Base-by-base conservation (phyloP, 2,888 invertebrate species). In the Bembecia ichneumoniformis region DNA sequence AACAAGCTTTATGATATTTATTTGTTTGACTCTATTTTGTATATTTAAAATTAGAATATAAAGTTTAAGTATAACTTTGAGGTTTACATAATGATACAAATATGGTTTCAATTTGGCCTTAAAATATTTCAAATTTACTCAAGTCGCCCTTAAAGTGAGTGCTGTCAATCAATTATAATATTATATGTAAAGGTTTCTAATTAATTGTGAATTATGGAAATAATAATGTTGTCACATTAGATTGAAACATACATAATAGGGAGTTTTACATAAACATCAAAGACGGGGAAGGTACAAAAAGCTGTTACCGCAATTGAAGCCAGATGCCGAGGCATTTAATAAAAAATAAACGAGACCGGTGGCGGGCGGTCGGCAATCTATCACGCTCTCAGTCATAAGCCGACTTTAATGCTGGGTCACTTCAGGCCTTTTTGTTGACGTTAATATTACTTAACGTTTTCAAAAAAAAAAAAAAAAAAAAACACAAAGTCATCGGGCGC, bases 371-470 rank as follows among this genome's bases (percentile, higher is more conserved):
- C 68, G 73, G 82, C 76, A 79, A 84, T 84, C 83, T 83, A 83
- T 84, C 83, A 83, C 81, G 74, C 68, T 66, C 74, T 74, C 73
- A 77, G 78, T 80, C 81, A 82, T 82, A 83, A 82, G 80, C 82
- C 74, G 83, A 82, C 82, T 82, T 82, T 84, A 82, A 82, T 82
- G 82, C 82, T 82, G 75, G 82, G 82, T 82, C 83, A 82, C 83
- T 83, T 78, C 75, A 79, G 74, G 65, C 78, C 82, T 81, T 81
- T 83, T 83, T 82, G 82, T 80, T 80, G 81, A 76, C 82, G 78
- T 77, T 79, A 76, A 80, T 81, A 79, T 80, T 80, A 79, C 79
- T 77, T 79, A 77, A 66, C 71, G 68, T 69, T 71, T 68, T 67
- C 54, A 58, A 70, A 75, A 74, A 70, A 75, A 74, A 70, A 75